These are phyloP conservation scores for Ormyrus rosae DNA, from an alignment of 2,888 invertebrate genomes.

Conservation along the genomic window DNA sequence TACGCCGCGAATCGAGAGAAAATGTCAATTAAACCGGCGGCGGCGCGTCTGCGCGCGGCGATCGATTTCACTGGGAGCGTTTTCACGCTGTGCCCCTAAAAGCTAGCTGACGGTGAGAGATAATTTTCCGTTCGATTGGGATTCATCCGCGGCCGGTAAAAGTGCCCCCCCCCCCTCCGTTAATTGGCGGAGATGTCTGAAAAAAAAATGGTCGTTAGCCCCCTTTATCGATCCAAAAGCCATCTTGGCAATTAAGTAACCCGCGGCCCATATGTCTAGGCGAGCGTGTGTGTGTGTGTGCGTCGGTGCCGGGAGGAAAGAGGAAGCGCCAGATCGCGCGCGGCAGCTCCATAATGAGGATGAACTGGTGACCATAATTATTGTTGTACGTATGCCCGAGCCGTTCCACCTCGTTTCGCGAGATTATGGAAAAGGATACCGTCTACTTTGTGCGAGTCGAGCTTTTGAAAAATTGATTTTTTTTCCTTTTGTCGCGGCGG, in stretches of 20 bases:
- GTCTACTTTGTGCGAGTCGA: too few relatives aligned
- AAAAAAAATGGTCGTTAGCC: conserved; percentile 29
- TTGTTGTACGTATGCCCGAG: neutral
- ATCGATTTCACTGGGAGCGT: conserved; percentile 38
- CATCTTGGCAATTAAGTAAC: conserved; percentile 10
- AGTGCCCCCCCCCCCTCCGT: neutral
- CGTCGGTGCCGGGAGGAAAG: neutral
- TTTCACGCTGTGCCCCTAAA: conserved; percentile 45
- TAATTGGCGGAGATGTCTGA: conserved; percentile 19
- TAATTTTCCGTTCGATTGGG: conserved; percentile 45
- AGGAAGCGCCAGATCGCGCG: conserved; percentile 1
- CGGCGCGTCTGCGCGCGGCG: neutral
- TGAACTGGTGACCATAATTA: conserved; percentile 15
- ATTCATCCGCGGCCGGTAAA: conserved; percentile 13
- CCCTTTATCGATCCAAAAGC: conserved; percentile 15
- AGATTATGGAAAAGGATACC: neutral
- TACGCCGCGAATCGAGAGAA: conserved; percentile 13
- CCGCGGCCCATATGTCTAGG: conserved; percentile 6
- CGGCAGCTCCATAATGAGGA: neutral
- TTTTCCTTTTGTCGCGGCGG: too few relatives aligned
- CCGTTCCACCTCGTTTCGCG: conserved; percentile 31
- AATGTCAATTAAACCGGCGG: conserved; percentile 28
- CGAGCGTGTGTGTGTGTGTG: conserved; percentile 1
- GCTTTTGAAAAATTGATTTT: too few relatives aligned
- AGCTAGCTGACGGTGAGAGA: conserved; percentile 44